phyloP scores from a whole-genome alignment of 2,888 invertebrate genomes.

The Drosophila ustulata region DNA sequence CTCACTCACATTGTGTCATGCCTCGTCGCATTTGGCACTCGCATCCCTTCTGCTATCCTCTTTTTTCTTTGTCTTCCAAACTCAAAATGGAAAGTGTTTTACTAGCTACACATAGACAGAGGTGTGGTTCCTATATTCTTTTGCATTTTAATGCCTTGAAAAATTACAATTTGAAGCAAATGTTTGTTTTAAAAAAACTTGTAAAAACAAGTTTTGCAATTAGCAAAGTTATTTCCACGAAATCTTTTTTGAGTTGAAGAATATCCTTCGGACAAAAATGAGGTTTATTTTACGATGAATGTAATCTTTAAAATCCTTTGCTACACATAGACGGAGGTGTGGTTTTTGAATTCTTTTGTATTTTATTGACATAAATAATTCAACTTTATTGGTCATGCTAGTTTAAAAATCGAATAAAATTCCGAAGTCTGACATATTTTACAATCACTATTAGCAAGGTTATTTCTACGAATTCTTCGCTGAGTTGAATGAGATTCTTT shows the following conservation, averaged over 20 bases:
- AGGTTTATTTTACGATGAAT: no score
- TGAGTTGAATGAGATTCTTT: no score
- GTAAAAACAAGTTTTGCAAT: no score
- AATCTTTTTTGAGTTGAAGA: no score
- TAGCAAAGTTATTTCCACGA: no score
- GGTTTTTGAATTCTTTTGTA: background rate
- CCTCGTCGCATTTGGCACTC: slow-evolving; percentile 10
- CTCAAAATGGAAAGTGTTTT: slow-evolving; percentile 57
- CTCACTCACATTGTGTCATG: slow-evolving; percentile 1
- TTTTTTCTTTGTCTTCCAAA: slow-evolving; percentile 44
- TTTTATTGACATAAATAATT: no score
- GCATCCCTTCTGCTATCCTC: slow-evolving; percentile 16
- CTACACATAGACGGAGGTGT: background rate
- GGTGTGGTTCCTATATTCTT: background rate
- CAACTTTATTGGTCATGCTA: background rate
- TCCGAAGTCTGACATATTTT: background rate
- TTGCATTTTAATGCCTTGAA: no score
- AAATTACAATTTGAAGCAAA: no score
- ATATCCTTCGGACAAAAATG: no score
- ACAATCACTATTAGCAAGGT: background rate
- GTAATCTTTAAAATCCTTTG: slow-evolving; percentile 14
- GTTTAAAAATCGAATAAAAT: background rate
- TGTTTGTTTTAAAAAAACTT: no score
- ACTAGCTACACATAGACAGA: slow-evolving; percentile 1
- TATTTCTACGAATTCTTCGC: background rate